Percentiles rank a stretch among this genome's conserved stretches.
Evolutionary conservation across 2,113 vertebrate genomes (phyloP).

Genomic region (Indicator indicator): DNA sequence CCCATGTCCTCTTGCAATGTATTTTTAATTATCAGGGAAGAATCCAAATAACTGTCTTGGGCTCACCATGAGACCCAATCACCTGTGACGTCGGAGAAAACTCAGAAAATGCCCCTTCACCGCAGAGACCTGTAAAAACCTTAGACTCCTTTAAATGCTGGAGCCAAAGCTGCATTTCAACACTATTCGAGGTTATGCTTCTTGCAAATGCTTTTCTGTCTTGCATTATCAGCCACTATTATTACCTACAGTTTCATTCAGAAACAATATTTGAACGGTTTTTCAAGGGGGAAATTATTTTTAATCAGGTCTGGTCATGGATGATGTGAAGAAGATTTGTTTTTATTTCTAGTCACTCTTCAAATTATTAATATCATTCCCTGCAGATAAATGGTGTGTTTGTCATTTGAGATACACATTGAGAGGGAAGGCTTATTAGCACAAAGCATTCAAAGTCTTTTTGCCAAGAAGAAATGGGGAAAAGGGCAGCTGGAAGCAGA

Average conservation of each 20-base stretch:
- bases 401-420: neutral
- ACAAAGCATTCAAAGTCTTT: neutral
- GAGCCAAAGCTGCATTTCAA: neutral
- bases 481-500: neutral
- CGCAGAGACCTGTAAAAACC: neutral
- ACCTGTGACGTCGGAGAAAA: neutral
- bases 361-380: slow-evolving; percentile 22
- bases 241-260: neutral
- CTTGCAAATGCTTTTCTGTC: neutral
- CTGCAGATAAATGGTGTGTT: slow-evolving; percentile 19
- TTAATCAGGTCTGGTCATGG: slow-evolving; percentile 17
- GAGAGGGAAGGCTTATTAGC: neutral
- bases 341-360: slow-evolving; percentile 34
- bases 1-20: neutral
- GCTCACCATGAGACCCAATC: neutral
- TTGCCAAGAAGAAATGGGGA: neutral
- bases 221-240: neutral
- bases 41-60: neutral
- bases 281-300: slow-evolving; percentile 29
- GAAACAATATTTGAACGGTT: neutral
- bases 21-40: neutral
- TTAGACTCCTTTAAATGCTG: neutral
- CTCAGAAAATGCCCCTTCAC: neutral
- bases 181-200: neutral
- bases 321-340: slow-evolving; percentile 30